These are phyloP conservation scores for Cephus cinctus DNA, from an alignment of 1,140 invertebrate species.

Conservation along the genomic window DNA sequence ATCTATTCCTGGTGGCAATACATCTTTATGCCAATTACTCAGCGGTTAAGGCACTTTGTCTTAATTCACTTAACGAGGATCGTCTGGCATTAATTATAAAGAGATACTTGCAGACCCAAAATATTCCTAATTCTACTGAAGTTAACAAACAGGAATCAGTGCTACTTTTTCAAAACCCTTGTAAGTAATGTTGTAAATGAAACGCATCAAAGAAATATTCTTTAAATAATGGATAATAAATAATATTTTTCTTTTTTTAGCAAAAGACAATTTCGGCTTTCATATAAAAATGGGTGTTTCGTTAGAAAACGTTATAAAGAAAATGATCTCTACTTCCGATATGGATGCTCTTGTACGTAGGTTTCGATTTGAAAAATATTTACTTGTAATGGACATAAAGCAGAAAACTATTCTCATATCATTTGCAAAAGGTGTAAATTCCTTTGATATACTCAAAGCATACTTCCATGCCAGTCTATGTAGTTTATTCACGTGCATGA, in stretches of 20 bases:
- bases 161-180: slow-evolving; percentile 55
- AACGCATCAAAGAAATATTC: too few species aligned
- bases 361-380: slow-evolving; percentile 51
- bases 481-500: slow-evolving; percentile 24
- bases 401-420: slow-evolving; percentile 51
- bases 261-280: slow-evolving; percentile 55
- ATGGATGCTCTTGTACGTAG: slow-evolving; percentile 39
- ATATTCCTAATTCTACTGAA: slow-evolving; percentile 51
- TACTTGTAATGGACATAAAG: slow-evolving; percentile 52
- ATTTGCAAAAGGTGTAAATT: slow-evolving; percentile 45
- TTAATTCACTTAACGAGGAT: slow-evolving; percentile 79
- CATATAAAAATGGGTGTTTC: slow-evolving; percentile 57
- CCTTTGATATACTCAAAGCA: slow-evolving; percentile 53
- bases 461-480: slow-evolving; percentile 56
- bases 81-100: slow-evolving; percentile 69
- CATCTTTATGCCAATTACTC: slow-evolving; percentile 86
- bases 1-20: slow-evolving; percentile 71
- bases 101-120: slow-evolving; percentile 59
- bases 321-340: slow-evolving; percentile 37
- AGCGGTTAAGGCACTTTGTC: slow-evolving; percentile 72
- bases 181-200: slow-evolving; percentile 43
- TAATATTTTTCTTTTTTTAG: slow-evolving; percentile 39
- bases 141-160: slow-evolving; percentile 64
- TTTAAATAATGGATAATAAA: slow-evolving; percentile 41
- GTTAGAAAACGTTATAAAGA: slow-evolving; percentile 52